Evolutionary conservation across 2,888 invertebrate species (phyloP).

Genomic region (Macrostomum cliftonense): DNA sequence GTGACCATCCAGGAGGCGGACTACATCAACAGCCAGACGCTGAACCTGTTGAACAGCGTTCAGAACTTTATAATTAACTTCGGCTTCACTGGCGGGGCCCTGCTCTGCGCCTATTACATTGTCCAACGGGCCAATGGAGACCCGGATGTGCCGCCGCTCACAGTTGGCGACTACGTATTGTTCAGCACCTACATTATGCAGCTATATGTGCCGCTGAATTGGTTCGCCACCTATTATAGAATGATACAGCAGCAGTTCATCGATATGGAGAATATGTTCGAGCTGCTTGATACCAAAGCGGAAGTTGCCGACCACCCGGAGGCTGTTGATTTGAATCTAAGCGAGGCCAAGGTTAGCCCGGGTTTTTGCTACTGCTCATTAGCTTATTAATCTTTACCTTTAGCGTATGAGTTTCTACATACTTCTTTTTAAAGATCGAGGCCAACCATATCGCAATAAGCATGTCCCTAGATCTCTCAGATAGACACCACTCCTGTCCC

Average conservation of each 20-base stretch:
- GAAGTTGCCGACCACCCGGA: slow-evolving; percentile 63
- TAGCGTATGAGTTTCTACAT: no score
- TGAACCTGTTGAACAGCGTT: slow-evolving; percentile 69
- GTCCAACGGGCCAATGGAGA: slow-evolving; percentile 33
- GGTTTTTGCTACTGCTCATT: no score
- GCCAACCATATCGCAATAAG: no score
- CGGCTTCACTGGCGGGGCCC: slow-evolving; percentile 64
- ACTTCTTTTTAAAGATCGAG: no score
- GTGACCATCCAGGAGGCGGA: slow-evolving; percentile 67
- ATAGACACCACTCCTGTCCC: no score
- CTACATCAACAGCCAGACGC: slow-evolving; percentile 62
- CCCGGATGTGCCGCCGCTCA: slow-evolving; percentile 45
- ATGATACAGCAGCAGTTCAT: slow-evolving; percentile 90
- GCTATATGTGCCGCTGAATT: slow-evolving; percentile 81
- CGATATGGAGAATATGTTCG: slow-evolving; percentile 99
- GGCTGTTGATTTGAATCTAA: slow-evolving; percentile 51
- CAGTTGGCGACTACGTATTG: slow-evolving; percentile 83
- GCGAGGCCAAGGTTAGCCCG: slow-evolving; percentile 39
- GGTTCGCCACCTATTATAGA: slow-evolving; percentile 93
- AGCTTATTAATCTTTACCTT: no score
- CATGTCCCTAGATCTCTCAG: no score
- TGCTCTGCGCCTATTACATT: slow-evolving; percentile 71
- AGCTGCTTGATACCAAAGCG: slow-evolving; percentile 62
- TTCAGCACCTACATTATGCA: slow-evolving; percentile 81
- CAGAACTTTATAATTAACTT: slow-evolving; percentile 73